Conservation (phyloP, 1,140 invertebrate genomes). For the Asbolus verrucosus region DNA sequence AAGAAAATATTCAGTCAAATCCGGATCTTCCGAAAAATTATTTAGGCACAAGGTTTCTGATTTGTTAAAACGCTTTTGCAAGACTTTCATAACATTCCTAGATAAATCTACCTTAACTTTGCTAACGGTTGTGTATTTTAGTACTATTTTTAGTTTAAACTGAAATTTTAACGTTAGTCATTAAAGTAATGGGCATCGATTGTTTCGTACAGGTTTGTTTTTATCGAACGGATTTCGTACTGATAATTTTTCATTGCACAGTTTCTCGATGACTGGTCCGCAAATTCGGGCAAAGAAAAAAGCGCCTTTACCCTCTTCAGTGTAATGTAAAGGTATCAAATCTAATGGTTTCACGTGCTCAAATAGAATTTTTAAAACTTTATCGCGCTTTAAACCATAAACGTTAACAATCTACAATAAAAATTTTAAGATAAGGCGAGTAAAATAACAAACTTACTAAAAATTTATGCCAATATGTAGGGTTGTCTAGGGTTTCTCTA, state of each 20-base stretch:
- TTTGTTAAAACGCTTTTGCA: constrained; percentile 66
- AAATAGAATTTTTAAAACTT: constrained; percentile 65
- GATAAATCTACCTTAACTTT: constrained; percentile 67
- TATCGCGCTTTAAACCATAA: constrained; percentile 63
- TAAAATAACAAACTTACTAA: constrained; percentile 52
- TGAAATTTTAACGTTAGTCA: constrained; percentile 48
- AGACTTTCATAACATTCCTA: constrained; percentile 62
- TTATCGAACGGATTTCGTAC: constrained; percentile 63
- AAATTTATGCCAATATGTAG: constrained; percentile 58
- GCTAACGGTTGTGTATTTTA: constrained; percentile 66
- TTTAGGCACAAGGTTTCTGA: constrained; percentile 65
- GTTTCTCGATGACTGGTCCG: constrained; percentile 65
- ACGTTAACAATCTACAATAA: constrained; percentile 61
- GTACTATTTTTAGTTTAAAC: constrained; percentile 64
- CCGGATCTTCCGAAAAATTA: constrained; percentile 65
- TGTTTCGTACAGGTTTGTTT: constrained; percentile 45
- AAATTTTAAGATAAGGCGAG: not conserved
- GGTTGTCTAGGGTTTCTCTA: too few relatives aligned
- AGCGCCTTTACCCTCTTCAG: constrained; percentile 61
- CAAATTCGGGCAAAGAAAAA: constrained; percentile 69
- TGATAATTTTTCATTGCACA: constrained; percentile 67
- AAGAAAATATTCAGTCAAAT: constrained; percentile 66
- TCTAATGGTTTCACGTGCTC: constrained; percentile 66
- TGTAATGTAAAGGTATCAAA: constrained; percentile 68
- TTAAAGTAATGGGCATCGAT: not conserved